phyloP scores from a whole-genome alignment of 1,140 invertebrate species.

The Spodoptera frugiperda region DNA sequence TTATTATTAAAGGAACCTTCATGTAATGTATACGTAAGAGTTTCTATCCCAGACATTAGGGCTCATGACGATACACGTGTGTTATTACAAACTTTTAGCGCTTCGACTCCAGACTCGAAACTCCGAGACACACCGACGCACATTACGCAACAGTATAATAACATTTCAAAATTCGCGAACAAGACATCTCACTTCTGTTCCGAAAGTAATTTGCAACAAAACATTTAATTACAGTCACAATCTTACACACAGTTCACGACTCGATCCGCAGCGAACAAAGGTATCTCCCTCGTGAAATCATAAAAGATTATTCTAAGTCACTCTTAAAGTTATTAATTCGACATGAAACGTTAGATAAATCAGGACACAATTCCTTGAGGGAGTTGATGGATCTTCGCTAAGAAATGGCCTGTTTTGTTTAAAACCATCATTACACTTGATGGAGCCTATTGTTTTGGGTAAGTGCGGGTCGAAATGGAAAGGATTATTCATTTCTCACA shows the following conservation, averaged over 20 bases:
- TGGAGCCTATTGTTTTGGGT: slow-evolving; percentile 74
- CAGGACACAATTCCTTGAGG: slow-evolving; percentile 60
- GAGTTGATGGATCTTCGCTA: slow-evolving; percentile 54
- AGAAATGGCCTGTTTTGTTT: slow-evolving; percentile 78
- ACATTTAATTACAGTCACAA: slow-evolving; percentile 34
- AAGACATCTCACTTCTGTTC: slow-evolving; percentile 24
- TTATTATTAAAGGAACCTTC: too few relatives aligned
- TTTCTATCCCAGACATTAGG: neutral
- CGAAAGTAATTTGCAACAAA: slow-evolving; percentile 42
- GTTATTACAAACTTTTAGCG: slow-evolving; percentile 8
- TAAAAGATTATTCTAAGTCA: slow-evolving; percentile 54
- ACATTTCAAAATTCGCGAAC: slow-evolving; percentile 8
- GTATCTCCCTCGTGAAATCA: slow-evolving; percentile 44
- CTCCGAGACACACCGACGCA: slow-evolving; percentile 6
- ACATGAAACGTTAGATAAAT: slow-evolving; percentile 71
- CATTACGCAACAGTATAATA: slow-evolving; percentile 14
- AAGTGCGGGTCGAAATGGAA: slow-evolving; percentile 70
- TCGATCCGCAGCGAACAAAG: slow-evolving; percentile 24
- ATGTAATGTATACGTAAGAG: neutral
- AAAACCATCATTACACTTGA: slow-evolving; percentile 78
- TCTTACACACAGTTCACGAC: slow-evolving; percentile 25
- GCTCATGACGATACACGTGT: neutral
- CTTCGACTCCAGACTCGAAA: neutral
- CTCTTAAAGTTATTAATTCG: slow-evolving; percentile 68
- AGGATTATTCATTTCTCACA: slow-evolving; percentile 78